Conservation (phyloP, 2,113 vertebrate species). For the Regulus satrapa region DNA sequence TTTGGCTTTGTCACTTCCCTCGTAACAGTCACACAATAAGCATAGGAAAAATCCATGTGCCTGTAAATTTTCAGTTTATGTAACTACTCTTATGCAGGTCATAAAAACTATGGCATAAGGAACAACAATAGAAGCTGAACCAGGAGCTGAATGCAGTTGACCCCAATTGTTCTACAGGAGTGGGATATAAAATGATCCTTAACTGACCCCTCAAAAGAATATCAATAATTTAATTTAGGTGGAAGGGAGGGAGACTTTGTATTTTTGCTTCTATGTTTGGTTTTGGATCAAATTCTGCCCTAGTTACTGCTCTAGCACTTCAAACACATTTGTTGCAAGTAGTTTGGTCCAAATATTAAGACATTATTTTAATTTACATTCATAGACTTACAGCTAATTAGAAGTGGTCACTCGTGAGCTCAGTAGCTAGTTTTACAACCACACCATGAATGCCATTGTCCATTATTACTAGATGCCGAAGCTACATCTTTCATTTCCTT, state of each 20-base stretch:
- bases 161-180: not conserved
- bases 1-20: not conserved
- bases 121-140: not conserved
- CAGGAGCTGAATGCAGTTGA: not conserved
- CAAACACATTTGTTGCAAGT: not conserved
- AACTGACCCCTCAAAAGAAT: not conserved
- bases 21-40: not conserved
- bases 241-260: rapidly evolving
- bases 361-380: not conserved
- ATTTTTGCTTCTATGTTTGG: not conserved
- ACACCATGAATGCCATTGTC: not conserved
- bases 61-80: not conserved
- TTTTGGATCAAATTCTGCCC: not conserved
- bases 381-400: not conserved
- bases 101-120: not conserved
- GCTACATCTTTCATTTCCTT: not conserved
- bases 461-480: not conserved
- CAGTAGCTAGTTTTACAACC: not conserved
- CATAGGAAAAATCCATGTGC: rapidly evolving
- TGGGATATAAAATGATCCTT: not conserved
- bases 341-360: not conserved
- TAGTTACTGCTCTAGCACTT: not conserved
- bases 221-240: not conserved
- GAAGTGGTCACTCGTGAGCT: not conserved
- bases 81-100: not conserved